Evolutionary conservation across 2,888 invertebrate species (phyloP).

Genomic region (Branchellion lobata): DNA sequence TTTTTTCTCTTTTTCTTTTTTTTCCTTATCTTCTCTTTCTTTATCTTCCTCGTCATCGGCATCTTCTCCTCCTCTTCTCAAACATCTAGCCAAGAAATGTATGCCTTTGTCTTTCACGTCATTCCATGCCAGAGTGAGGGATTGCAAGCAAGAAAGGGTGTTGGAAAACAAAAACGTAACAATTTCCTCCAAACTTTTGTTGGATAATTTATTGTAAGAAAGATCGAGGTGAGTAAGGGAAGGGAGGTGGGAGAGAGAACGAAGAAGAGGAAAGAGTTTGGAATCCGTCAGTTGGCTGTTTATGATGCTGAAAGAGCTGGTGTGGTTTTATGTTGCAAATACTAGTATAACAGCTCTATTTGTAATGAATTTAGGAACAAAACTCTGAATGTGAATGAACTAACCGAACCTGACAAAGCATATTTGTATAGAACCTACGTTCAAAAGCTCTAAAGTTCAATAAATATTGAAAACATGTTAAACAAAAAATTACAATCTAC

Average conservation of each 20-base stretch:
- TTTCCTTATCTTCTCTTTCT: background rate
- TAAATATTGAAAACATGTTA: no score
- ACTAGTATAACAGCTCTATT: background rate
- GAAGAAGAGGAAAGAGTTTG: background rate
- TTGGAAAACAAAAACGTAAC: background rate
- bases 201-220: conserved; percentile 2
- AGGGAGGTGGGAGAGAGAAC: background rate
- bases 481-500: no score
- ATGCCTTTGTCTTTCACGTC: background rate
- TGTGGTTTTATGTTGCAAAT: no score
- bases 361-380: background rate
- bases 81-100: background rate
- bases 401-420: no score
- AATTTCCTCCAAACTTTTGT: conserved; percentile 4
- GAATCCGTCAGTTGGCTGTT: background rate
- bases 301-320: background rate
- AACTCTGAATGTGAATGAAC: no score
- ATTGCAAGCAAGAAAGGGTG: background rate
- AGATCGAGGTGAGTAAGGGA: background rate
- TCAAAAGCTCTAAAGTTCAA: no score
- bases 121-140: background rate
- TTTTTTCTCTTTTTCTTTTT: background rate
- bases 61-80: background rate
- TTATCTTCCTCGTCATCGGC: background rate
- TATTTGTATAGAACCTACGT: no score